Evolutionary conservation across 2,113 vertebrate genomes (phyloP).

Genomic region (Spilogale gracilis): DNA sequence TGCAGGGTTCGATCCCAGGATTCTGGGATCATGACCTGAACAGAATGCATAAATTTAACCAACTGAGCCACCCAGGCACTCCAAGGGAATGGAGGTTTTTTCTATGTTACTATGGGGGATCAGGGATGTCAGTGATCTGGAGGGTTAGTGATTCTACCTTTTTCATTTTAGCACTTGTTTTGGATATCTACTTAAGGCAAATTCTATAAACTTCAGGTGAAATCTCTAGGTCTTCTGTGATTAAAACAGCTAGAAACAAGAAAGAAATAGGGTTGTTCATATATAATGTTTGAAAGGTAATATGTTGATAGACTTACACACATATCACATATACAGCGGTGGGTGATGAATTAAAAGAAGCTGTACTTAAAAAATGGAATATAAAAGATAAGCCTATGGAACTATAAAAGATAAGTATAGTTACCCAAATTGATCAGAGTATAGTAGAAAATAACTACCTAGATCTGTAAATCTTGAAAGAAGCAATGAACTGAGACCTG

Average conservation of each 20-base stretch:
- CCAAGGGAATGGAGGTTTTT: background rate
- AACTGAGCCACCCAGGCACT: too few species aligned
- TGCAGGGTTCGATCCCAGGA: too few species aligned
- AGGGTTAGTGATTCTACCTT: background rate
- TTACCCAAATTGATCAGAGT: background rate
- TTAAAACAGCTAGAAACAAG: slow-evolving; percentile 38
- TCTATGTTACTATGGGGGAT: background rate
- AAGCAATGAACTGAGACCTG: background rate
- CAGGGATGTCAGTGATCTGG: background rate
- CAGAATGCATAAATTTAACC: too few species aligned
- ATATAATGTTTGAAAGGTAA: background rate
- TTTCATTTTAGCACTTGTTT: slow-evolving; percentile 25
- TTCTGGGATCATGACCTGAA: too few species aligned
- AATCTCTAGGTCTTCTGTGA: background rate
- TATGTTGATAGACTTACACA: background rate
- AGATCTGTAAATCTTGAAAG: slow-evolving; percentile 36
- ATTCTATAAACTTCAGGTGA: slow-evolving; percentile 32
- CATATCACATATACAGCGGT: background rate
- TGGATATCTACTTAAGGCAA: slow-evolving; percentile 13
- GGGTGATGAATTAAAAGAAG: background rate
- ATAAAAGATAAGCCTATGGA: background rate
- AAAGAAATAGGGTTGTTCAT: background rate
- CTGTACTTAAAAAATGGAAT: background rate
- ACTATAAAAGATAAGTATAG: background rate
- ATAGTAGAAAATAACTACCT: slow-evolving; percentile 47